Conservation (phyloP, 2,797 vertebrate species). For the Argyrosomus regius region DNA sequence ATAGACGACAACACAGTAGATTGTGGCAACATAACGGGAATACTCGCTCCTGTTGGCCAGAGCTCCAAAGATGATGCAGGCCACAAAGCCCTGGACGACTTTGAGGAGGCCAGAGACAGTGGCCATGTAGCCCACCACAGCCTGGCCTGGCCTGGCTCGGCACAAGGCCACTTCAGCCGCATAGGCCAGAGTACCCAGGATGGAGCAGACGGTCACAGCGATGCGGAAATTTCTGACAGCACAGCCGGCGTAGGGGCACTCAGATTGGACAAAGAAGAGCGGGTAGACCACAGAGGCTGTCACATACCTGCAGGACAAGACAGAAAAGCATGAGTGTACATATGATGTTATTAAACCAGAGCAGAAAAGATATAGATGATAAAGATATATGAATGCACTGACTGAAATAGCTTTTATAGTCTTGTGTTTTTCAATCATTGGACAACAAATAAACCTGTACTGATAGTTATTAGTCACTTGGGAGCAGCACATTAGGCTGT, state of each 20-base stretch:
- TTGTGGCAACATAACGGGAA: slow-evolving; percentile 83
- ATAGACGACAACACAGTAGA: slow-evolving; percentile 93
- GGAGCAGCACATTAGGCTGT: too few relatives aligned
- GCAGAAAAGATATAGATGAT: background rate
- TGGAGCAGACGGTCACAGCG: slow-evolving; percentile 90
- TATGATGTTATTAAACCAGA: background rate
- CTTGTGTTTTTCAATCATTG: background rate
- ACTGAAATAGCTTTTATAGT: background rate
- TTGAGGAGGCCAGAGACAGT: slow-evolving; percentile 93
- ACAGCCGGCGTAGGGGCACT: slow-evolving; percentile 89
- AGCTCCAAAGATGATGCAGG: slow-evolving; percentile 92
- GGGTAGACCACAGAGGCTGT: slow-evolving; percentile 93
- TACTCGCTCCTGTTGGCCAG: slow-evolving; percentile 90
- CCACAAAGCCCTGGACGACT: slow-evolving; percentile 93
- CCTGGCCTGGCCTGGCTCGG: slow-evolving; percentile 88
- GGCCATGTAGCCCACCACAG: slow-evolving; percentile 92
- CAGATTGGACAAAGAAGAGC: slow-evolving; percentile 86
- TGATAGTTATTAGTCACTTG: too few relatives aligned
- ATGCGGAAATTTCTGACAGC: slow-evolving; percentile 90
- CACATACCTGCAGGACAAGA: slow-evolving; percentile 74
- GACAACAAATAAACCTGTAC: background rate
- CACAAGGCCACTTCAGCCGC: slow-evolving; percentile 89
- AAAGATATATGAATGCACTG: background rate
- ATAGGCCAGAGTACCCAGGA: slow-evolving; percentile 86
- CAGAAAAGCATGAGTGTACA: background rate